These are phyloP conservation scores for Lontra canadensis DNA, from an alignment of 2,113 vertebrate species.

Conservation along the genomic window DNA sequence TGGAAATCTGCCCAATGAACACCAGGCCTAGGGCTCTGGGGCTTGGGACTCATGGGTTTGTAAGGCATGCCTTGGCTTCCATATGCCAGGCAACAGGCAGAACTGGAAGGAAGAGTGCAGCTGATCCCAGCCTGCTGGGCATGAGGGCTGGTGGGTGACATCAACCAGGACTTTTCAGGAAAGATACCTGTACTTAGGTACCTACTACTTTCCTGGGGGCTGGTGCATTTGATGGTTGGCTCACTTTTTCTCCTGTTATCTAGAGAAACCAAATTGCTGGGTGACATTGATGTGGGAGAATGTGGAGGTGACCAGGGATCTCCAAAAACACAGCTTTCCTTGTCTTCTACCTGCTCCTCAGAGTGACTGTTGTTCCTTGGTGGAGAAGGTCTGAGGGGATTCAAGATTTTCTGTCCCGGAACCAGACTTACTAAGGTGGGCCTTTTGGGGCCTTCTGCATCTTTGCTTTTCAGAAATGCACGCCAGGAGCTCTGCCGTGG, in stretches of 20 bases:
- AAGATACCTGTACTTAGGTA: slow-evolving; percentile 66
- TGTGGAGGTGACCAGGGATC: slow-evolving; percentile 68
- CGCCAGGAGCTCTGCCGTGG: slow-evolving; percentile 84
- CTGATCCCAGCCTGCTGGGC: slow-evolving; percentile 46
- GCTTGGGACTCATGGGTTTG: slow-evolving; percentile 91
- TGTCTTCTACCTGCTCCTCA: slow-evolving; percentile 32
- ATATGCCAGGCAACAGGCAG: slow-evolving; percentile 69
- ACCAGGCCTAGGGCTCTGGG: slow-evolving; percentile 83
- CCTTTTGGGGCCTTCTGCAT: slow-evolving; percentile 80
- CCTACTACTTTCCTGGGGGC: slow-evolving; percentile 59
- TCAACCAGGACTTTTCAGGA: slow-evolving; percentile 77
- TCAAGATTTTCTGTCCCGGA: slow-evolving; percentile 60
- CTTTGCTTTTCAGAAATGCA: slow-evolving; percentile 82
- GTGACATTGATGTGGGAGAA: slow-evolving; percentile 45
- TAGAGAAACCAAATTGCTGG: slow-evolving; percentile 71
- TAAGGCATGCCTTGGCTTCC: slow-evolving; percentile 83
- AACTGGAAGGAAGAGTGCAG: slow-evolving; percentile 70
- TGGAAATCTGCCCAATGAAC: slow-evolving; percentile 79
- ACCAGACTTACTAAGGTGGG: slow-evolving; percentile 56
- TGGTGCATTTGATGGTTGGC: slow-evolving; percentile 63
- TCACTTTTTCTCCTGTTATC: slow-evolving; percentile 82
- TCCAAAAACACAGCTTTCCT: background rate
- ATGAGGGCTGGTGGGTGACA: slow-evolving; percentile 68
- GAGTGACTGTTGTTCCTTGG: slow-evolving; percentile 39
- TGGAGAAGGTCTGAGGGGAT: background rate